Evolutionary conservation across 2,113 vertebrate genomes (phyloP).

Genomic region (Proterorhinus semilunaris): DNA sequence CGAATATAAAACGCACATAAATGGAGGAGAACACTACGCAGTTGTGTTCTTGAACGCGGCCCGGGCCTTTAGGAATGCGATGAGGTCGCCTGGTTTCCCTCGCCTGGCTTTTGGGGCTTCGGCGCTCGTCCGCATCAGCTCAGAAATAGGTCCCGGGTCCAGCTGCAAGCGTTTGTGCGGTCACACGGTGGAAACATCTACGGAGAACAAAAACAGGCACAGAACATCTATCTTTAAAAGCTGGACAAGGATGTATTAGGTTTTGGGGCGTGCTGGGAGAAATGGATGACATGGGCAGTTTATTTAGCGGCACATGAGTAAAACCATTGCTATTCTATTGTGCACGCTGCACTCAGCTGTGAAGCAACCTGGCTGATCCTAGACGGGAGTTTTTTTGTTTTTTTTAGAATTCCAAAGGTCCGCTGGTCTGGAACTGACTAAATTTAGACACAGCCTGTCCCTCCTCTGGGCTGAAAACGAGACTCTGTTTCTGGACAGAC

Average conservation of each 20-base stretch:
- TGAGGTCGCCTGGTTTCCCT: conserved; percentile 58
- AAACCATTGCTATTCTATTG: conserved; percentile 15
- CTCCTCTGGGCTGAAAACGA: conserved; percentile 48
- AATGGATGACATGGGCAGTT: conserved; percentile 27
- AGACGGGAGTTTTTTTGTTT: conserved; percentile 28
- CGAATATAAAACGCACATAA: conserved; percentile 57
- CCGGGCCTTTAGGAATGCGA: conserved; percentile 57
- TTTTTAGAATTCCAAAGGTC: conserved; percentile 54
- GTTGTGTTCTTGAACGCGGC: conserved; percentile 64
- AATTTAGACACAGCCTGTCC: conserved; percentile 56
- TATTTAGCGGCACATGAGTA: conserved; percentile 12
- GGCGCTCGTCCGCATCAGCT: conserved; percentile 67
- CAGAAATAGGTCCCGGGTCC: conserved; percentile 69
- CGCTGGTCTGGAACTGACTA: conserved; percentile 64
- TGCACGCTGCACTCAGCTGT: conserved; percentile 2
- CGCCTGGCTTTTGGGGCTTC: conserved; percentile 58
- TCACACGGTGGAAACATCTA: conserved; percentile 62
- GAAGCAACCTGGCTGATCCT: conserved; percentile 33
- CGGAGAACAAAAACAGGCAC: conserved; percentile 42
- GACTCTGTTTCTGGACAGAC: conserved; percentile 37
- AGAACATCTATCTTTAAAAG: conserved; percentile 54
- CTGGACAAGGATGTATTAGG: conserved; percentile 31
- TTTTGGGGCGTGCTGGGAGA: conserved; percentile 31
- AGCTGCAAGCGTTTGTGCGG: conserved; percentile 70
- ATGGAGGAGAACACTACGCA: conserved; percentile 66